These are phyloP conservation scores for Exephanes ischioxanthus DNA, from an alignment of 2,888 invertebrate genomes.

Conservation along the genomic window DNA sequence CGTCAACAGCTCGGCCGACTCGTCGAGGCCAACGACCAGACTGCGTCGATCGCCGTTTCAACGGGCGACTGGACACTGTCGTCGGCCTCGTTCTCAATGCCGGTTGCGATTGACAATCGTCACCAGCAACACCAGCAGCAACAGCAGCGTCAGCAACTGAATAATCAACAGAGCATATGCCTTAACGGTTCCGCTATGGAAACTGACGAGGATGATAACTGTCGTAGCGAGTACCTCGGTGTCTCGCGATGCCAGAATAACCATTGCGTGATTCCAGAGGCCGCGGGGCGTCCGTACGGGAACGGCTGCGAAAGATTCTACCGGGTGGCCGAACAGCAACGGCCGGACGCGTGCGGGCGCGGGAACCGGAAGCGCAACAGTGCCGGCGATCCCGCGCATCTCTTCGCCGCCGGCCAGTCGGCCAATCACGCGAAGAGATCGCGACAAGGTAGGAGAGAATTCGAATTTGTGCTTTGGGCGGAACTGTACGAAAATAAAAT, in stretches of 20 bases:
- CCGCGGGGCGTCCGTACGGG: constrained; percentile 57
- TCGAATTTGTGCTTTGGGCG: background rate
- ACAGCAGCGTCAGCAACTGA: constrained; percentile 44
- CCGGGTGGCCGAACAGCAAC: constrained; percentile 47
- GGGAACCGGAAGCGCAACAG: constrained; percentile 78
- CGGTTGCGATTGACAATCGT: constrained; percentile 42
- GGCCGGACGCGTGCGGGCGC: constrained; percentile 64
- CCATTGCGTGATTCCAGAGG: constrained; percentile 80
- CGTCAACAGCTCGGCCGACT: constrained; percentile 40
- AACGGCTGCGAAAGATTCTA: constrained; percentile 37
- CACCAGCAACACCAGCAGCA: constrained; percentile 55
- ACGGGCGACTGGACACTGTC: constrained; percentile 22
- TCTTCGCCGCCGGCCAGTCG: constrained; percentile 62
- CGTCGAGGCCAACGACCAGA: constrained; percentile 60
- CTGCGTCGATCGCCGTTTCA: constrained; percentile 36
- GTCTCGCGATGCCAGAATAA: constrained; percentile 76
- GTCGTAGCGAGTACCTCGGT: constrained; percentile 69
- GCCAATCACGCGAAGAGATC: constrained; percentile 73
- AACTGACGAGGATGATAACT: constrained; percentile 75
- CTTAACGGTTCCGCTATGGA: constrained; percentile 76
- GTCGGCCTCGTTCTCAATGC: constrained; percentile 23
- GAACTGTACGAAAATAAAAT: background rate
- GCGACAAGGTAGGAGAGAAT: constrained; percentile 76
- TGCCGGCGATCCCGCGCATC: constrained; percentile 70
- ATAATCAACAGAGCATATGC: constrained; percentile 39